phyloP scores from a whole-genome alignment of 2,113 vertebrate genomes.

The Dicentrarchus labrax region DNA sequence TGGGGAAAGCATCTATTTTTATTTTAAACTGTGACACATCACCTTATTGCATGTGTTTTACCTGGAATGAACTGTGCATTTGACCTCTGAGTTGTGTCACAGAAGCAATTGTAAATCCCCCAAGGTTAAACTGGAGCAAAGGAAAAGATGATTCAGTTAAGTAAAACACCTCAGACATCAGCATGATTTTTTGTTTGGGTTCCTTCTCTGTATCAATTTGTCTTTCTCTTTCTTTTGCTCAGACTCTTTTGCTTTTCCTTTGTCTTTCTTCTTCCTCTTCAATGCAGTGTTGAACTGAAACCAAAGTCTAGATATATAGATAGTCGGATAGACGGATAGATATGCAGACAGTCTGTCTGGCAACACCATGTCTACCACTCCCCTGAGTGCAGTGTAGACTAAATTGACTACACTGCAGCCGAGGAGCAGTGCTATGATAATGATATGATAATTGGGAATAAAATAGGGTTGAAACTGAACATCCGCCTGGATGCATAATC shows the following conservation, averaged over 20 bases:
- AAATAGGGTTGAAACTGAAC: conserved; percentile 75
- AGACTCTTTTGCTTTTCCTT: neutral
- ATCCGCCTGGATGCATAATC: conserved; percentile 67
- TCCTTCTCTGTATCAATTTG: neutral
- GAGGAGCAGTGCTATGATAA: conserved; percentile 65
- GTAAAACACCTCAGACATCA: neutral
- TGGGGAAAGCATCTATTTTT: neutral
- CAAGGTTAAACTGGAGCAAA: neutral
- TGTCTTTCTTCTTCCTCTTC: neutral
- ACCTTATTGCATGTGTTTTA: neutral
- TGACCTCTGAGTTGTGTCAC: neutral
- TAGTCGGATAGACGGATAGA: neutral
- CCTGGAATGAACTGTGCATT: neutral
- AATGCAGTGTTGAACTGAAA: neutral
- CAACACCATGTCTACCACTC: conserved; percentile 43
- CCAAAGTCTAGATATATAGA: neutral
- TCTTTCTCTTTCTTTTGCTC: neutral
- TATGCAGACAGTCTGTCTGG: conserved; percentile 45
- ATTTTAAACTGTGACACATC: neutral
- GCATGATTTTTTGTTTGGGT: neutral
- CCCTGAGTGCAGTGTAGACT: conserved; percentile 61
- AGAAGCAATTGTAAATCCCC: neutral
- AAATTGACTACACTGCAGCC: conserved; percentile 62
- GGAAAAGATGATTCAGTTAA: conserved; percentile 20
- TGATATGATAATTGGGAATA: conserved; percentile 79